These are phyloP conservation scores for Andrena trimmerana DNA, from an alignment of 2,888 invertebrate genomes.

Conservation along the genomic window DNA sequence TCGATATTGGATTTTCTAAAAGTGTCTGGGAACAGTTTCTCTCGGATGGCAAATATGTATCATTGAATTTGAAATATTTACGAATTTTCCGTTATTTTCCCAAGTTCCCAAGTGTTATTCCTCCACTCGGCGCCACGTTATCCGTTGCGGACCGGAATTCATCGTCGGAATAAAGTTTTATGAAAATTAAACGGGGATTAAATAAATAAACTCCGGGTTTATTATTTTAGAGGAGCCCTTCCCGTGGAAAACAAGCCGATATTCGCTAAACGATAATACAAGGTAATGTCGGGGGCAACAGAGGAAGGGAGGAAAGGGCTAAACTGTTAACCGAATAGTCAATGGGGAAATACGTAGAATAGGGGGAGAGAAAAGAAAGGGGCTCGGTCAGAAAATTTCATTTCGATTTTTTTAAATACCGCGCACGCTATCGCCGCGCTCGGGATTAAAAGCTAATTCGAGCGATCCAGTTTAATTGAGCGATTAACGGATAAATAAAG, in stretches of 20 bases:
- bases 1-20: slow-evolving; percentile 23
- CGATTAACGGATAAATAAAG: slow-evolving; percentile 84
- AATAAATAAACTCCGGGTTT: slow-evolving; percentile 26
- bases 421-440: slow-evolving; percentile 25
- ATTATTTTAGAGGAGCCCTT: slow-evolving; percentile 21
- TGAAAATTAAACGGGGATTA: slow-evolving; percentile 21
- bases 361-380: neutral
- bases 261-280: slow-evolving; percentile 16
- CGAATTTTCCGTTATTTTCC: slow-evolving; percentile 14
- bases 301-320: neutral
- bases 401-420: slow-evolving; percentile 70
- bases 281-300: neutral
- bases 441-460: slow-evolving; percentile 83
- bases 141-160: neutral
- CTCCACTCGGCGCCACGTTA: neutral
- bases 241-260: neutral
- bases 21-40: slow-evolving; percentile 6
- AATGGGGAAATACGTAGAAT: neutral
- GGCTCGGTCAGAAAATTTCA: slow-evolving; percentile 64
- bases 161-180: slow-evolving; percentile 7
- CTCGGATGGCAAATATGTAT: slow-evolving; percentile 11
- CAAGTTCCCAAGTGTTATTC: neutral
- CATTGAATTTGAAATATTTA: slow-evolving; percentile 38
- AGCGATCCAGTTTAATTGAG: slow-evolving; percentile 84
- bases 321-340: slow-evolving; percentile 19